Conservation (phyloP, 1,140 invertebrate species). For the Colletes latitarsis region DNA sequence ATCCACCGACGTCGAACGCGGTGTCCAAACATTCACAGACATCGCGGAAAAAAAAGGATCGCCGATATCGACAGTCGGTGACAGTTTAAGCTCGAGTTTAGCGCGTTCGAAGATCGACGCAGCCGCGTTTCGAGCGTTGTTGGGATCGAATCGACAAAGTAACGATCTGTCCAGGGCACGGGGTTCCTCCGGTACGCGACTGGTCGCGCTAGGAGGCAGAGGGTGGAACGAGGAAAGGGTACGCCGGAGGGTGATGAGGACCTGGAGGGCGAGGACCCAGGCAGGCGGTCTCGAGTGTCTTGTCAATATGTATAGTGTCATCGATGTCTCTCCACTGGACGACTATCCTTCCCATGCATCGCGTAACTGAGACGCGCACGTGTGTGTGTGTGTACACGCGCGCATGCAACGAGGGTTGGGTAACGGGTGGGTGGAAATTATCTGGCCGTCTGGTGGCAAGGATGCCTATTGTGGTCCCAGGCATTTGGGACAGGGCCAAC, state of each 20-base stretch:
- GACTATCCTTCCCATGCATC: conserved; percentile 65
- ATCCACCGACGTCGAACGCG: not conserved
- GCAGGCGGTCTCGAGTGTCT: conserved; percentile 76
- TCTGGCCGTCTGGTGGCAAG: conserved; percentile 35
- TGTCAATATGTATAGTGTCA: conserved; percentile 81
- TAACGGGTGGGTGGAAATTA: conserved; percentile 25
- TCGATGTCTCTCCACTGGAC: conserved; percentile 77
- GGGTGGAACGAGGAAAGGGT: conserved; percentile 24
- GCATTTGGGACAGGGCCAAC: conserved; percentile 38
- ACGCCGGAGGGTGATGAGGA: conserved; percentile 54
- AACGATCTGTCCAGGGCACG: conserved; percentile 8
- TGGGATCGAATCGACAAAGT: conserved; percentile 29
- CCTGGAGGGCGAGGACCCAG: conserved; percentile 60
- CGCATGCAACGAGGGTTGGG: not conserved
- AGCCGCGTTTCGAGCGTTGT: not conserved
- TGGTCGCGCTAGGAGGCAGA: conserved; percentile 2
- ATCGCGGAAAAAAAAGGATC: conserved; percentile 13
- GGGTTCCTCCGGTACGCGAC: conserved; percentile 40
- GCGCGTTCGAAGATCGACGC: conserved; percentile 46
- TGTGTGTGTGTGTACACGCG: conserved; percentile 1
- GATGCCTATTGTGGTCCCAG: conserved; percentile 41
- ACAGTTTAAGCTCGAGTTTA: conserved; percentile 42
- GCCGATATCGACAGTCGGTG: conserved; percentile 40
- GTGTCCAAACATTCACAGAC: conserved; percentile 29
- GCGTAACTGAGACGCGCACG: conserved; percentile 39